Evolutionary conservation across 2,888 invertebrate species (phyloP), one percentile per base, ranked within the genome.

Genomic region (Eristalis arbustorum): DNA sequence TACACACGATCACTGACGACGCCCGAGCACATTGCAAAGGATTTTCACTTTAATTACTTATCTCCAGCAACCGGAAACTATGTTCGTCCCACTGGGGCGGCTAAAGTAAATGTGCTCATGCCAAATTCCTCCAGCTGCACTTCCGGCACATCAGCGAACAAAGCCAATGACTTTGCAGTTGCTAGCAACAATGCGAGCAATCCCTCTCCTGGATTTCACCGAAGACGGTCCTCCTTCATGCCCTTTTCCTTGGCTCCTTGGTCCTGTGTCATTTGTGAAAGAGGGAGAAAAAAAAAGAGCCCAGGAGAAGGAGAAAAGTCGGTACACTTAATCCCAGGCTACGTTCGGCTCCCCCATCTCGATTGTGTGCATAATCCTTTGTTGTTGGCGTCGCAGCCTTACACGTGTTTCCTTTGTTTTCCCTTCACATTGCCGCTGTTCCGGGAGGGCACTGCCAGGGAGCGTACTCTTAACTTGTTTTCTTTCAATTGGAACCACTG

Each of bases 371-470:
- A 34, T 49, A 42, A 71, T 67, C 56, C 67, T 73, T 74, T 73
- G 25, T 68, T 56, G 34, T 62, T 68, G 73, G 77, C 25, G 63
- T 73, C 73, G 59, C 59, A 73, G 31, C 23, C 42, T 71, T 85
- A 73, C 85, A 85, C 82, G 61, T 85, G 74, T 61, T 74, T 66
- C n/a, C 61, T 69, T 85, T 82, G 82, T 82, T 57, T 68, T 66
- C 14, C 34, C 56, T 63, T 72, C 11, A 18, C 68, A 73, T 79
- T 74, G 71, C 37, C 59, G 42, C 34, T 23, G 59, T n/a, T 31
- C 31, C 31, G 31, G 31, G 23, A 49, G 42, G 31, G 68, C 42
- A 57, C 57, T 78, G 69, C 37, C 23, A 37, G 68, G 79, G 63
- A 11, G 69, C 63, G 42, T 28, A 34, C 66, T 69, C 69, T 61